Evolutionary conservation across 2,888 invertebrate species (phyloP), one percentile per base, ranked within the genome.

Genomic region (Gasteruption jaculator): DNA sequence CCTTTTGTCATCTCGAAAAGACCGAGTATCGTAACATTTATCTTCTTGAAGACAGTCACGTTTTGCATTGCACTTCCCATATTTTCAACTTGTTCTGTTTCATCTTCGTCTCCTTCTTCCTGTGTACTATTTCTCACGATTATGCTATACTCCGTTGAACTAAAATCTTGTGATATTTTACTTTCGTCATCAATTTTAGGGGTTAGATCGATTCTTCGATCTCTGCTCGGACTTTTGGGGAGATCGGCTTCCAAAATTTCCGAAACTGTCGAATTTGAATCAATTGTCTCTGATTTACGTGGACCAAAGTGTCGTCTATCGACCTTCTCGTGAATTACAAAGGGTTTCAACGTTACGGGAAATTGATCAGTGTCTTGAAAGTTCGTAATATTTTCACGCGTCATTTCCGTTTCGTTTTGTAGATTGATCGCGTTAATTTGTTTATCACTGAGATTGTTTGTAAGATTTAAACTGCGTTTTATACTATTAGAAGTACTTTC

Each of bases 1-100:
- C 74, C 73, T 2, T 81, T 79, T 6, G 84, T 83, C 58, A 90
- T 72, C 73, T 89, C 90, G 66, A 90, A 90, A 15, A 90, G 77
- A 0, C 89, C 90, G 56, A 89, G 75, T 48, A 90, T 78, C 1
- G 83, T 80, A 31, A 84, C 75, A 58, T 79, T 76, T 30, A 78
- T 56, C 52, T 63, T 66, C 39, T 58, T 56, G 26, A 45, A 44
- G 38, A 52, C 38, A 22, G 37, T 25, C 25, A 38, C 37, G 29
- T 29, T 36, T 31, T 22, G 31, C 38, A 20, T 34, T 25, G 15
- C 46, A 36, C 39, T 25, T 15, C 38, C 49, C 40, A 37, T 45
- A 24, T 41, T 45, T 35, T 49, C 46, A n/a, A n/a, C 12, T 24
- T n/a, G 24, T 8, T n/a, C 24, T 22, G 31, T 30, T 42, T 45